phyloP scores from a whole-genome alignment of 2,888 invertebrate genomes.

The Lasioglossum lativentre region DNA sequence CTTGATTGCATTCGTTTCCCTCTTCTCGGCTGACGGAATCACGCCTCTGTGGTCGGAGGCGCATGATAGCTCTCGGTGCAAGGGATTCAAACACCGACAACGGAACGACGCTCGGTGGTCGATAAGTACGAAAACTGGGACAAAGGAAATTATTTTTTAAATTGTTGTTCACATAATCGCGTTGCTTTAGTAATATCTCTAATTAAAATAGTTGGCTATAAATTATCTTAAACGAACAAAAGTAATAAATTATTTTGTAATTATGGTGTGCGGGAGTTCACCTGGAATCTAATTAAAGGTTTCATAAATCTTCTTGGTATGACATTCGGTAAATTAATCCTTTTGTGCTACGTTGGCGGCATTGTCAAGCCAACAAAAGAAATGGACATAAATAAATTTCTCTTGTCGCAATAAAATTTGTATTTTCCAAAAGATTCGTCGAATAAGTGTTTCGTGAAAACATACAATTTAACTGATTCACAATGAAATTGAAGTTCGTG shows the following conservation, averaged over 20 bases:
- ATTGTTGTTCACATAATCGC: not conserved
- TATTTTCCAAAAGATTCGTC: not conserved
- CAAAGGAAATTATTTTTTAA: not conserved
- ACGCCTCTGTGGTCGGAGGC: too few relatives aligned
- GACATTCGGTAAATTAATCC: not conserved
- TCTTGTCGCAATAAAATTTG: not conserved
- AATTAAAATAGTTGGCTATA: not conserved
- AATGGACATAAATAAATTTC: not conserved
- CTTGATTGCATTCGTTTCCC: conserved; percentile 46
- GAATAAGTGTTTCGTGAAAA: too few relatives aligned
- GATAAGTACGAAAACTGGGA: not conserved
- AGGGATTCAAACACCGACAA: not conserved
- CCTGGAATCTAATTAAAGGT: not conserved
- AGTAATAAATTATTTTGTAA: not conserved
- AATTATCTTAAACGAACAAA: not conserved
- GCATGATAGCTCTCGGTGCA: not conserved
- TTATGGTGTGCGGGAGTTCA: not conserved
- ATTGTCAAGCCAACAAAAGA: not conserved
- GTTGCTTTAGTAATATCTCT: not conserved
- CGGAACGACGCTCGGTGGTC: not conserved
- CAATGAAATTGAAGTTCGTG: too few relatives aligned
- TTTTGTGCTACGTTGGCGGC: not conserved
- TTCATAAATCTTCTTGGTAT: not conserved
- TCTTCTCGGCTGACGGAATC: not conserved
- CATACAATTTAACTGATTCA: too few relatives aligned